Evolutionary conservation across 2,888 invertebrate genomes (phyloP), one percentile per base, ranked within the genome.

Genomic region (Spatulosminthurus flaviceps): DNA sequence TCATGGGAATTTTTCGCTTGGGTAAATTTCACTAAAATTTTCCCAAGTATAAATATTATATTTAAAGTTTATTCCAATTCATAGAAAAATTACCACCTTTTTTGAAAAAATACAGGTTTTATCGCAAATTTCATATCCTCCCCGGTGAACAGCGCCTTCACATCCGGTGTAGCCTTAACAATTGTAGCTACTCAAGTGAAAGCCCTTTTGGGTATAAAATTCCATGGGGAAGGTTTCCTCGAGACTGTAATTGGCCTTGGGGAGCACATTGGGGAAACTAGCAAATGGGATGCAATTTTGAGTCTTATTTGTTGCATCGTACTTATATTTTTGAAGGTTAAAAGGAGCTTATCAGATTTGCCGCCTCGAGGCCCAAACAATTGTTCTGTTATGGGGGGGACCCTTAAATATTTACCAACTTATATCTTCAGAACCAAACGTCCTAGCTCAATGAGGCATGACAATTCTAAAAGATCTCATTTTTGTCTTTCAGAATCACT

Each of bases 151-250:
- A 94, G 94, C 19, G 95, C 94, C 0, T 96, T 96, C 87, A 95
- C 96, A 0, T 95, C 95, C 7, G 96, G 95, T 0, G 95, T 95
- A 0, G 95, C 96, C 43, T 92, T 96, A 61, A 95, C 95, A 82
- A 96, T 96, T 80, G 94, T 93, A 2, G 92, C 93, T 21, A 95
- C 95, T 0, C 96, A 96, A 87, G 88, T 95, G 0, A 95, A 95
- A 86, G 92, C 92, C 34, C 88, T 93, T 24, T 87, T 95, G 41
- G 95, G 95, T 0, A 87, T 95, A 24, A 90, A 91, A 84, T 93
- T 94, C 82, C 90, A 91, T 29, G 92, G 94, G 0, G 91, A 91
- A 29, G 92, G 92, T 77, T 95, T 95, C 86, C 85, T 95, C 67
- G 29, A 67, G n/a, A 78, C 78, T 13, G 51, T 94, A 92, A 90